Evolutionary conservation across 2,113 vertebrate genomes (phyloP).

Genomic region (Irena cyanogastra): DNA sequence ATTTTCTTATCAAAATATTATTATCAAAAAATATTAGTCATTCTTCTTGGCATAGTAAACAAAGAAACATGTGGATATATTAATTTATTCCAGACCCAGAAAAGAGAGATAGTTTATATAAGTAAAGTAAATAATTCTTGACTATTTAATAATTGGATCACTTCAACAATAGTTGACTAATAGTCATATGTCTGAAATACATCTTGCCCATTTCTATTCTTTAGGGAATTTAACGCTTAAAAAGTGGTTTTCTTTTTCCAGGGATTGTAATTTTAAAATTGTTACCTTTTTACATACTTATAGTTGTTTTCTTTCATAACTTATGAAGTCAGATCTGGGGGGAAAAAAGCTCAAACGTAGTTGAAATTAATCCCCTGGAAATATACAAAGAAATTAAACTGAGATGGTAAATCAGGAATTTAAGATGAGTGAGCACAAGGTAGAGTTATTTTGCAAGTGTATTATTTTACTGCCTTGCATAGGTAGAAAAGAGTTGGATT

Average conservation of each 20-base stretch:
- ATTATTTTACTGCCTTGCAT: not conserved
- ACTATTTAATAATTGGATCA: constrained; percentile 54
- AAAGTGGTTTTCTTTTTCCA: not conserved
- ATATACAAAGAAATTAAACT: not conserved
- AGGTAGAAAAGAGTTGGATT: not conserved
- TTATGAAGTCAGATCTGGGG: not conserved
- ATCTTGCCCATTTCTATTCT: constrained; percentile 21
- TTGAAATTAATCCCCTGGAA: constrained; percentile 2
- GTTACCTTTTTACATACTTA: constrained; percentile 41
- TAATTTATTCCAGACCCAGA: constrained; percentile 50
- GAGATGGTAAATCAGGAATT: not conserved
- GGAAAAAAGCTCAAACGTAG: not conserved
- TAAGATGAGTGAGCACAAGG: not conserved
- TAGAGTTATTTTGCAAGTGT: not conserved
- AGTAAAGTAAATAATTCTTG: constrained; percentile 47
- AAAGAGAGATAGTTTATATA: constrained; percentile 41
- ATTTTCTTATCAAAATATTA: constrained; percentile 61
- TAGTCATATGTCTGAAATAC: constrained; percentile 45
- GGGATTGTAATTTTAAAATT: not conserved
- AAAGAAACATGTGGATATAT: constrained; percentile 48
- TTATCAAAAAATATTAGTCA: constrained; percentile 55
- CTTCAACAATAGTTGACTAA: constrained; percentile 59
- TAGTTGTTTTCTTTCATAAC: not conserved
- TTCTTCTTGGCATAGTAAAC: constrained; percentile 44
- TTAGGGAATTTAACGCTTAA: not conserved